These are phyloP conservation scores for Cyanoderma ruficeps DNA, from an alignment of 2,113 vertebrate species.

Conservation along the genomic window DNA sequence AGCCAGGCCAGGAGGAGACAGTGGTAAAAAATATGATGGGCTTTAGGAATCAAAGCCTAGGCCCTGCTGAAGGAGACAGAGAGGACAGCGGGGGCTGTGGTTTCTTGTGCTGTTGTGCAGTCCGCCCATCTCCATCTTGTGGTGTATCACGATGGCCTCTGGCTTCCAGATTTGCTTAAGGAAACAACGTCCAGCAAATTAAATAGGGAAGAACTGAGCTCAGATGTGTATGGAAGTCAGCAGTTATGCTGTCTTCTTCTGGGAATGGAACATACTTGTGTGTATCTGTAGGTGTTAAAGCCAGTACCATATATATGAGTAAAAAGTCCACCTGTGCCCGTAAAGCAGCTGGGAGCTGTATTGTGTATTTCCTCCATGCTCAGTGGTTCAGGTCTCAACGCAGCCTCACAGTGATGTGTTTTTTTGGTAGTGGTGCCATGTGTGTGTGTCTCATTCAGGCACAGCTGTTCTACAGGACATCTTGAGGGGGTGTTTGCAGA, in stretches of 20 bases:
- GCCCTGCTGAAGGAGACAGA: not conserved
- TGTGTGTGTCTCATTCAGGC: not conserved
- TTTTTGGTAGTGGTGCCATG: not conserved
- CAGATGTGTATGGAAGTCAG: not conserved
- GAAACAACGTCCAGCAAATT: not conserved
- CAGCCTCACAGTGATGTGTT: not conserved
- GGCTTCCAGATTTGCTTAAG: not conserved
- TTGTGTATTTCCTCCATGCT: not conserved
- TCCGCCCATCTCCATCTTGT: not conserved
- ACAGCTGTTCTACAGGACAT: not conserved
- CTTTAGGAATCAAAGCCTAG: not conserved
- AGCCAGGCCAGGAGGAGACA: not conserved
- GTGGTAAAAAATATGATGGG: not conserved
- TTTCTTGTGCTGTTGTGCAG: not conserved
- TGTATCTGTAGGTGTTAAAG: not conserved
- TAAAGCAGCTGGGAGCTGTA: not conserved
- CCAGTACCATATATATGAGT: not conserved
- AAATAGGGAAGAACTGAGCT: not conserved
- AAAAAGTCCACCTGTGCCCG: not conserved
- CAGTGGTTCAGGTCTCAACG: not conserved
- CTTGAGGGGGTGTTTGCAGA: not conserved
- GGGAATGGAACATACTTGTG: not conserved
- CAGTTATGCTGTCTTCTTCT: not conserved
- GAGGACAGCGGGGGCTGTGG: rapidly evolving
- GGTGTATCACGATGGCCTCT: not conserved